phyloP scores from a whole-genome alignment of 1,140 invertebrate genomes.

The Paraescarpia echinospica region DNA sequence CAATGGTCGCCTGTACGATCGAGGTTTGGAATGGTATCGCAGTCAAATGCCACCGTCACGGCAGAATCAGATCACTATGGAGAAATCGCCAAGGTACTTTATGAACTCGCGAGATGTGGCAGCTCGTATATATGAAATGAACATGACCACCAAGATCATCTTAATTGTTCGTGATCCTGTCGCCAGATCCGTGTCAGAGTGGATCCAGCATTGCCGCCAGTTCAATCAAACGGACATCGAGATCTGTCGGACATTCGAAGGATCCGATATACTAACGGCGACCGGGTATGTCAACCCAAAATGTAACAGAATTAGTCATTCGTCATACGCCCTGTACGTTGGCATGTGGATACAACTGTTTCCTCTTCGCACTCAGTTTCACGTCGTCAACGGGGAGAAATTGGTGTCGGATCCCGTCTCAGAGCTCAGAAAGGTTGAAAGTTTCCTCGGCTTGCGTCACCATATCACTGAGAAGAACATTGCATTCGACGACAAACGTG shows the following conservation, averaged over 20 bases:
- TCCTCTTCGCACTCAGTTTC: slow-evolving; percentile 44
- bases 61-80: slow-evolving; percentile 57
- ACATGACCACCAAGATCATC: slow-evolving; percentile 66
- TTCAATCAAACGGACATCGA: slow-evolving; percentile 35
- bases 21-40: slow-evolving; percentile 60
- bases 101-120: slow-evolving; percentile 35
- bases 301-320: slow-evolving; percentile 65
- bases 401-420: slow-evolving; percentile 47
- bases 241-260: slow-evolving; percentile 42
- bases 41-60: slow-evolving; percentile 48
- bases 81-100: slow-evolving; percentile 63
- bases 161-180: slow-evolving; percentile 89
- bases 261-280: slow-evolving; percentile 41
- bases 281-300: slow-evolving; percentile 45
- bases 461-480: slow-evolving; percentile 43
- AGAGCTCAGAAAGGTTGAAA: slow-evolving; percentile 48
- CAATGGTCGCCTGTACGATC: slow-evolving; percentile 53
- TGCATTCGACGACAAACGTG: slow-evolving; percentile 56
- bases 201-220: slow-evolving; percentile 67
- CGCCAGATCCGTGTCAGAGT: slow-evolving; percentile 89
- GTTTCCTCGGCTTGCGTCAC: slow-evolving; percentile 47
- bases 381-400: slow-evolving; percentile 53
- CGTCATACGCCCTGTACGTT: slow-evolving; percentile 48
- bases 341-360: slow-evolving; percentile 51
- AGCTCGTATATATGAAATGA: slow-evolving; percentile 15